A percentile compares a stretch with the other conserved stretches of the same genome.
Conservation (phyloP, 1,140 invertebrate species). For the Drosophila pectinifera region DNA sequence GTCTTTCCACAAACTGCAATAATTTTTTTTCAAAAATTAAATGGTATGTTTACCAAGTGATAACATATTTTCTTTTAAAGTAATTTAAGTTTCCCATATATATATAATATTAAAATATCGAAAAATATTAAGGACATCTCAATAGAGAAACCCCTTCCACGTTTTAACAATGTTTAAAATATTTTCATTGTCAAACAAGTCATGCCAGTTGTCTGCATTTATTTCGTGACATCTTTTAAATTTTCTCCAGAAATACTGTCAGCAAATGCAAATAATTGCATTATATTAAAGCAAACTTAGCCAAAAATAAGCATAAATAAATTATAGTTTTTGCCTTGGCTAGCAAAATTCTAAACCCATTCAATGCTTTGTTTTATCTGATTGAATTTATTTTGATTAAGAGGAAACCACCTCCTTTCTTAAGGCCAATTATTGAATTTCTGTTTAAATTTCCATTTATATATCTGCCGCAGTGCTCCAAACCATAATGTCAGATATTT, state of each 20-base stretch:
- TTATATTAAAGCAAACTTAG: background rate
- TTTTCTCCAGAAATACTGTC: background rate
- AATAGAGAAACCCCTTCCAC: too few species aligned
- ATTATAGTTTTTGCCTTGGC: background rate
- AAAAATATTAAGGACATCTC: too few species aligned
- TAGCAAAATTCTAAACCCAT: background rate
- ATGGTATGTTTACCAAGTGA: too few species aligned
- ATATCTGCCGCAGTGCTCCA: constrained; percentile 9
- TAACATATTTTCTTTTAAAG: too few species aligned
- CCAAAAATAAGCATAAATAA: background rate
- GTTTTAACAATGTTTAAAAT: too few species aligned
- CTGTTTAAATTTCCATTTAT: constrained; percentile 4
- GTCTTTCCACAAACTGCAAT: background rate
- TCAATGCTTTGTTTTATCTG: background rate
- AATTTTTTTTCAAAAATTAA: background rate
- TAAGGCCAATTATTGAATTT: background rate
- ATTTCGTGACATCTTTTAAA: background rate
- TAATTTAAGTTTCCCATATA: background rate
- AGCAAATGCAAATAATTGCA: constrained; percentile 1
- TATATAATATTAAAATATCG: background rate
- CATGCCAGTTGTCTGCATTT: background rate
- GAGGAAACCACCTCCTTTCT: background rate
- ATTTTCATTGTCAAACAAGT: background rate
- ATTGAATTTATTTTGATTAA: background rate
- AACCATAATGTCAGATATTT: constrained; percentile 11